Percentiles rank a stretch among this genome's conserved stretches.
Conservation (phyloP, 2,797 vertebrate species). For the Melanotaenia trifasciata region DNA sequence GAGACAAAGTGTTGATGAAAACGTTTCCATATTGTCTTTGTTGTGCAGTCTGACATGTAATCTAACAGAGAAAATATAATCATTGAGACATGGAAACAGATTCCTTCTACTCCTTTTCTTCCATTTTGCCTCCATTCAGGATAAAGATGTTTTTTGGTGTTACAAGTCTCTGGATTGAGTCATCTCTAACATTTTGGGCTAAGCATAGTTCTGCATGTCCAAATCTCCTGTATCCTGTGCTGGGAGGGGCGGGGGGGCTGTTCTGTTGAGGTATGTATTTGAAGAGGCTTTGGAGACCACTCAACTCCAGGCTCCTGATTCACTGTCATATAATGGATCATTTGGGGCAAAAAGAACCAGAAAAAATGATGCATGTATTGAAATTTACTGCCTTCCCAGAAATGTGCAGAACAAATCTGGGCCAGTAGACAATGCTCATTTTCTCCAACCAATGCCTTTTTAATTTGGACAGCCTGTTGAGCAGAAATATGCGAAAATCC, state of each 20-base stretch:
- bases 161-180: conserved; percentile 73
- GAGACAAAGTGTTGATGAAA: conserved; percentile 37
- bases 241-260: conserved; percentile 11
- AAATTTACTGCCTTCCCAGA: conserved; percentile 79
- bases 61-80: conserved; percentile 61
- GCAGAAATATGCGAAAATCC: conserved; percentile 63
- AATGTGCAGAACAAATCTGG: conserved; percentile 71
- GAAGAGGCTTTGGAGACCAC: conserved; percentile 78
- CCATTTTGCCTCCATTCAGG: conserved; percentile 41
- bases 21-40: conserved; percentile 44
- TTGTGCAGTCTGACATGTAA: conserved; percentile 34
- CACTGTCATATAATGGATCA: conserved; percentile 83
- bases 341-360: conserved; percentile 74
- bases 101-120: conserved; percentile 30
- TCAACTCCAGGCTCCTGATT: conserved; percentile 76
- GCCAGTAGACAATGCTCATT: conserved; percentile 54
- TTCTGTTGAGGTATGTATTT: conserved; percentile 69
- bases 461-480: conserved; percentile 60
- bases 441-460: conserved; percentile 61
- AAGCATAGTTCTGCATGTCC: conserved; percentile 68
- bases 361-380: conserved; percentile 67
- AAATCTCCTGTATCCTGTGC: conserved; percentile 78
- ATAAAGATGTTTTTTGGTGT: conserved; percentile 58
- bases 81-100: conserved; percentile 51
- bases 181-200: conserved; percentile 74